Percentiles rank a stretch among this genome's conserved stretches.
These are phyloP conservation scores for Chlorospingus semifuscus DNA, from an alignment of 2,797 vertebrate genomes.

Conservation along the genomic window DNA sequence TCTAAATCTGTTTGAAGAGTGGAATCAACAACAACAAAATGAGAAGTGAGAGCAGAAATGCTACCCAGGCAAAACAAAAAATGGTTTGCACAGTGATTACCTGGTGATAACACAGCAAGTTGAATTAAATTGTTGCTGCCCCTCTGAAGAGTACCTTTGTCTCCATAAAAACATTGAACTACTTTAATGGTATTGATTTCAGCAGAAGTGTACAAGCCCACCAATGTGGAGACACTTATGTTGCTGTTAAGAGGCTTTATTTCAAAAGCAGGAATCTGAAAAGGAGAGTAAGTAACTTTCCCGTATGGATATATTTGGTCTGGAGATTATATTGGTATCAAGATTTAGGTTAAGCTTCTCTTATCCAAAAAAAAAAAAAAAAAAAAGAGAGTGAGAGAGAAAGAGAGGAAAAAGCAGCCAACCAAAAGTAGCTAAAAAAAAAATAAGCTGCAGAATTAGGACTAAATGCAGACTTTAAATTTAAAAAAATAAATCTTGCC, in stretches of 20 bases:
- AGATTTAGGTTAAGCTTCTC: not conserved
- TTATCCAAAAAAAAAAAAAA: not conserved
- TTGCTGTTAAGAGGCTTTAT: not conserved
- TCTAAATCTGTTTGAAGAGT: not conserved
- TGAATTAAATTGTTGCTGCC: not conserved
- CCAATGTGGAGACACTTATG: not conserved
- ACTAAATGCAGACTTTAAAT: not conserved
- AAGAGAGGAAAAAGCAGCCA: fast-evolving
- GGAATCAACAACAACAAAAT: not conserved
- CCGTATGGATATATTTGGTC: not conserved
- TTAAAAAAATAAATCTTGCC: not conserved
- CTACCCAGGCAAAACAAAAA: not conserved
- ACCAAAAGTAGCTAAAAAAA: not conserved
- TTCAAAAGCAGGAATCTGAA: not conserved
- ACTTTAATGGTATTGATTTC: constrained; percentile 9
- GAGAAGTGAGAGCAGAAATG: not conserved
- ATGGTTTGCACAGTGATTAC: not conserved
- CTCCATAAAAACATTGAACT: not conserved
- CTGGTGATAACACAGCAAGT: not conserved
- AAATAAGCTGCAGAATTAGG: not conserved
- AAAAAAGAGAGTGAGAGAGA: fast-evolving
- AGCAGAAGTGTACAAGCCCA: not conserved
- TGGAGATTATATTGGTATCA: not conserved
- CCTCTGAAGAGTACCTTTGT: not conserved
- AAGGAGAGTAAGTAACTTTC: not conserved